Conservation (phyloP, 2,113 vertebrate species). For the Piliocolobus tephrosceles region DNA sequence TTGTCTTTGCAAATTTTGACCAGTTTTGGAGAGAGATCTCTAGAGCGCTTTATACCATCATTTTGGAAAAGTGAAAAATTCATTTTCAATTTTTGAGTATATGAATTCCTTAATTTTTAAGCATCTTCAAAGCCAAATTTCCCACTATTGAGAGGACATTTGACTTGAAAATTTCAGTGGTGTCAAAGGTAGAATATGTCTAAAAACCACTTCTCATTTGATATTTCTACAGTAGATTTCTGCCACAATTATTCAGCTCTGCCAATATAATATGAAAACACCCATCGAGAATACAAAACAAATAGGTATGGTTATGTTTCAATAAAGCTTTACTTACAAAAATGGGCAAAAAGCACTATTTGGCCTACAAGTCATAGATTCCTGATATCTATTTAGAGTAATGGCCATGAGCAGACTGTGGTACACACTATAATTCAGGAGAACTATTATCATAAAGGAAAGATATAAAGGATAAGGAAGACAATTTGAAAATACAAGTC, state of each 20-base stretch:
- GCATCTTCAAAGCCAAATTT: background rate
- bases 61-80: background rate
- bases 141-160: background rate
- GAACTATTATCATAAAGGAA: background rate
- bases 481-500: background rate
- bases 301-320: background rate
- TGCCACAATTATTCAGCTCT: background rate
- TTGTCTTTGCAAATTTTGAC: background rate
- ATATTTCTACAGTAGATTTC: background rate
- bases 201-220: background rate
- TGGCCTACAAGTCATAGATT: background rate
- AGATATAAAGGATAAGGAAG: background rate
- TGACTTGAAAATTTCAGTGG: background rate
- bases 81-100: background rate
- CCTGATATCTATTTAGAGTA: background rate
- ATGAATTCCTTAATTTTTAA: background rate
- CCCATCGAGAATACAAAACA: background rate
- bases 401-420: background rate
- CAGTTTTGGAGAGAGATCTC: background rate
- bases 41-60: background rate
- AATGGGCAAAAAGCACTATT: background rate
- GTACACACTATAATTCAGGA: background rate
- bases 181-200: background rate
- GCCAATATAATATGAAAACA: background rate
- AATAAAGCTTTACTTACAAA: background rate